These are phyloP conservation scores for Gallirallus australis DNA, from an alignment of 2,797 vertebrate species.

Conservation along the genomic window DNA sequence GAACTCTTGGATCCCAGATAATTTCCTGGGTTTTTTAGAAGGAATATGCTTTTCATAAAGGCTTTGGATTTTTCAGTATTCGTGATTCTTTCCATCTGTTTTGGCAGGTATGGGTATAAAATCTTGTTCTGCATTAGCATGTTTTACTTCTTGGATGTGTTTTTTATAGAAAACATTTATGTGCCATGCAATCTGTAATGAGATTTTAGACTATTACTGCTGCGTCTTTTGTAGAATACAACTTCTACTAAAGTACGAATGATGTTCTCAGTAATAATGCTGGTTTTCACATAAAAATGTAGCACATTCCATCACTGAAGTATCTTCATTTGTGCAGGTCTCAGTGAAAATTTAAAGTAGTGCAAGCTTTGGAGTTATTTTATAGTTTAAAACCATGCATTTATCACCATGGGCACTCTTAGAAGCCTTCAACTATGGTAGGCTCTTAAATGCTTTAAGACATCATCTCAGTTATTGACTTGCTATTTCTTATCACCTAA, in stretches of 20 bases:
- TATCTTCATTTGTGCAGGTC: not conserved
- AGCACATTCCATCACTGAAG: not conserved
- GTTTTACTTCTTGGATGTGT: conserved; percentile 33
- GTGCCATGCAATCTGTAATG: conserved; percentile 27
- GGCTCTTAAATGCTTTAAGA: not conserved
- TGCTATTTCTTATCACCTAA: not conserved
- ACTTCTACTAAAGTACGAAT: not conserved
- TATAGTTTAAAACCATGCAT: not conserved
- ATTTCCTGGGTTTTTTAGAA: not conserved
- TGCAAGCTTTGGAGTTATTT: not conserved
- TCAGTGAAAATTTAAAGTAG: not conserved
- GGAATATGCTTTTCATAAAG: not conserved
- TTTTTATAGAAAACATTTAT: conserved; percentile 21
- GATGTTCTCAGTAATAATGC: not conserved
- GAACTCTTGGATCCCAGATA: not conserved
- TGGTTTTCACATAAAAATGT: not conserved
- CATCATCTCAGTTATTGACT: not conserved
- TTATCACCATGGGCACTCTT: not conserved
- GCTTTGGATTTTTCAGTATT: not conserved
- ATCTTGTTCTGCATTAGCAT: conserved; percentile 5
- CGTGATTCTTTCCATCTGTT: not conserved
- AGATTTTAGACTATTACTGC: conserved; percentile 11
- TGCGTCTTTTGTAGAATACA: not conserved
- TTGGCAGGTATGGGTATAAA: not conserved
- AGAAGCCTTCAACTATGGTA: not conserved